Base-by-base conservation (phyloP, 2,113 vertebrate genomes). In the Oreotrochilus melanogaster region DNA sequence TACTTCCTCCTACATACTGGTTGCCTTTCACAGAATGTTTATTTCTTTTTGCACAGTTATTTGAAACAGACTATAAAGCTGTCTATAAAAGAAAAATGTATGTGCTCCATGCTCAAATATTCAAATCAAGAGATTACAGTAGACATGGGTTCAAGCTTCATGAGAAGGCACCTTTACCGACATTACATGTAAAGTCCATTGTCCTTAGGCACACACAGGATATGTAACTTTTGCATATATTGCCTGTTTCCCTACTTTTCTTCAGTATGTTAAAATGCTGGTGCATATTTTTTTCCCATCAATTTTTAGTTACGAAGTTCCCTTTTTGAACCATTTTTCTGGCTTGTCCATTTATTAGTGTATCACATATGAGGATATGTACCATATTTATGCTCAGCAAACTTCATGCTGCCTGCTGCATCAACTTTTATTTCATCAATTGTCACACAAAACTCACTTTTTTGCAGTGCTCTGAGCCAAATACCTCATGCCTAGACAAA, bases 1-100 rank as follows among this genome's bases (percentile, higher is more conserved):
- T 97, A 94, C 80, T 94, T 96, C 82, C 75, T 92, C 84, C 28
- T 70, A 31, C 35, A 91, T 54, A 58, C 15, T 84, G 45, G 39
- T 92, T 28, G 54, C 51, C 18, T 81, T 91, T 27, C 42, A 65
- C 50, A 53, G 65, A 92, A 60, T 24, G 50, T 93, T 71, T 82
- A 33, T 94, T 67, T 78, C 50, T 92, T 96, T 96, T 61, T 71
- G 7, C 75, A 43, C 6, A 39, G 24, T 64, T 85, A 31, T 90
- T 94, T 83, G 61, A 81, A 88, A 70, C 2, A 21, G 9, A 30
- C 54, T 82, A 43, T 35, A 70, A 65, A 65, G 9, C 11, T 70
- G 30, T 33, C 47, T 82, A 37, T 50, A 33, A 60, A 85, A 83
- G 6, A 18, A 88, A 58, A 72, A 35, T 2, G 48, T 27, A 2